Base-by-base conservation (phyloP, 1,140 invertebrate genomes). In the Nixonia krombeini region DNA sequence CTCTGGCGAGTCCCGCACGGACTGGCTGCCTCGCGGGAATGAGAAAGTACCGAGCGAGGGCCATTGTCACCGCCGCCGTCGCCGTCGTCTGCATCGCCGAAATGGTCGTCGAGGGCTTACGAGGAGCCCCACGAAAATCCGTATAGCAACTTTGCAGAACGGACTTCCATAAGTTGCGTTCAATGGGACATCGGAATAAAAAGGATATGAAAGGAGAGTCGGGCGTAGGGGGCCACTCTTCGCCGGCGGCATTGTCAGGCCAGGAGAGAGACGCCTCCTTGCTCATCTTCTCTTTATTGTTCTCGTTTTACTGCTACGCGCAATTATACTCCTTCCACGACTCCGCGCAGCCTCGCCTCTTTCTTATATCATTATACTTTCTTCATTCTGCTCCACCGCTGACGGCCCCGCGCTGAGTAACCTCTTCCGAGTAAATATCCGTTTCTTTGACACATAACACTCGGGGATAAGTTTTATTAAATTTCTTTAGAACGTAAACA, bases 121-220 rank as follows among this genome's bases (percentile, higher is more conserved):
- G 28, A 4, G 28, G 56, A 59, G 21, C 72, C 72, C 68, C 62
- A 72, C 62, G 73, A 73, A 80, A 78, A 76, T 78, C 75, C 74
- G 70, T 62, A 59, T 70, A 72, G 74, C 63, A 79, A 81, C 75
- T 80, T 79, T 75, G 63, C 69, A 58, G 67, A 74, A 73, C 68
- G 70, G 66, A 72, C 76, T 76, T 75, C 66, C 75, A 80, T 80
- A 80, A 80, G 75, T 79, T 75, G 70, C 69, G 72, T 77, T 81
- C 71, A 79, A 81, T 79, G 75, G 69, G 70, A 75, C 76, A 77
- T 75, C 58, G 72, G 62, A 78, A 80, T 79, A 79, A 81, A 80
- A 73, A 70, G 73, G 57, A 52, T 65, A 70, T 72, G 66, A 70
- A 75, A 71, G 42, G 45, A 18, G 31, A 15, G 9, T 6, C 16